These are phyloP conservation scores for Drosophila carrolli DNA, from an alignment of 1,140 invertebrate genomes.

Conservation along the genomic window DNA sequence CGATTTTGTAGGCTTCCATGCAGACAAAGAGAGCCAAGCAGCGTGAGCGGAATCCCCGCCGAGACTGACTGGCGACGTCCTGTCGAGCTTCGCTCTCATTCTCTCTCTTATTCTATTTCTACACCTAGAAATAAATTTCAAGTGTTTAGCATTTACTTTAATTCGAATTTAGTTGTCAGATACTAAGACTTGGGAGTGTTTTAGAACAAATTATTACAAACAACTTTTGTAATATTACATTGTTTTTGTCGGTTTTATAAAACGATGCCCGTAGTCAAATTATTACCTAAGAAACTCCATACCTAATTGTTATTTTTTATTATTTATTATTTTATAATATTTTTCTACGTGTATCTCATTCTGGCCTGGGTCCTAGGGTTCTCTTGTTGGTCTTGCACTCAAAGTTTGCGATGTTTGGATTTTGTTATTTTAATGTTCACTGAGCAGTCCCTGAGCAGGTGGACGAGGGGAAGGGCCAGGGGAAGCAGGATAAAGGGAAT, in stretches of 20 bases:
- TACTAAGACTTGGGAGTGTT: no score
- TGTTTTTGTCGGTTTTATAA: no score
- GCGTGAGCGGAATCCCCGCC: constrained; percentile 35
- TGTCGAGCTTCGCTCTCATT: constrained; percentile 45
- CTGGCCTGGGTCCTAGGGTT: constrained; percentile 11
- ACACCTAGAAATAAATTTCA: background rate
- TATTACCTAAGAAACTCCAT: no score
- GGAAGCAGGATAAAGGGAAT: background rate
- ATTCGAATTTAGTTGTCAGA: no score
- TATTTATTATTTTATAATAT: no score
- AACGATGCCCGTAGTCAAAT: no score
- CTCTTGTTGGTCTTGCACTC: constrained; percentile 69
- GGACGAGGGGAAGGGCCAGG: background rate
- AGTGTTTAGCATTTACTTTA: no score
- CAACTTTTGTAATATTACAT: no score
- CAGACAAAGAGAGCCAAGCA: constrained; percentile 11
- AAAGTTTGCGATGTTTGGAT: constrained; percentile 81
- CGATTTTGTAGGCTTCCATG: constrained; percentile 69
- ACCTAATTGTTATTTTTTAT: no score
- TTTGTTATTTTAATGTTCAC: constrained; percentile 77
- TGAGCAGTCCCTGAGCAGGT: constrained; percentile 38
- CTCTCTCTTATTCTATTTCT: background rate
- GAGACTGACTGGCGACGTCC: constrained; percentile 60
- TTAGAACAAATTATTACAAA: no score
- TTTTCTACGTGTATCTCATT: constrained; percentile 7